phyloP scores from a whole-genome alignment of 2,113 vertebrate genomes.

The Trematomus loennbergii region DNA sequence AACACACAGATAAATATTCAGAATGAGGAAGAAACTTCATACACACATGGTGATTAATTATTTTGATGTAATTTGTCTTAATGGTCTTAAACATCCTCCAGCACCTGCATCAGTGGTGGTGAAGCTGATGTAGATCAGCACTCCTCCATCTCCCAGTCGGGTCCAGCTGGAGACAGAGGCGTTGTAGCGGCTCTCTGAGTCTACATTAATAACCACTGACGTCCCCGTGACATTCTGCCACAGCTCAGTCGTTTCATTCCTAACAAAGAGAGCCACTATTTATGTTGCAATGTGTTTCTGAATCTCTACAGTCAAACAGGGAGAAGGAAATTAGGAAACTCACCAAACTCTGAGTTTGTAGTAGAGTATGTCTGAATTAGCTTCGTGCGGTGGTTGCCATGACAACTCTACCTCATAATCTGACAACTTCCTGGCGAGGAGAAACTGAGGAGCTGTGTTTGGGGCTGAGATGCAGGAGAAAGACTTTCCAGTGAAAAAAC shows the following conservation, averaged over 20 bases:
- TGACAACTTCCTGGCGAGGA: slow-evolving; percentile 90
- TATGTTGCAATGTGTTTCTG: not conserved
- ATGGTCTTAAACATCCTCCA: not conserved
- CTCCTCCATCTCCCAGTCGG: slow-evolving; percentile 90
- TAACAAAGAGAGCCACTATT: slow-evolving; percentile 43
- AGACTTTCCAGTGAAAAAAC: slow-evolving; percentile 62
- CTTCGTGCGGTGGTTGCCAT: slow-evolving; percentile 91
- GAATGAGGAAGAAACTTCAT: not conserved
- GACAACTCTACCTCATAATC: slow-evolving; percentile 93
- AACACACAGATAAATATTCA: not conserved
- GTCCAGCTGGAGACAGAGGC: slow-evolving; percentile 93
- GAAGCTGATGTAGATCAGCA: slow-evolving; percentile 87
- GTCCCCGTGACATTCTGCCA: slow-evolving; percentile 86
- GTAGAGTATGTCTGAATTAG: slow-evolving; percentile 96
- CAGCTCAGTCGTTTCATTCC: slow-evolving; percentile 85
- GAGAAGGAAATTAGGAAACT: slow-evolving; percentile 69
- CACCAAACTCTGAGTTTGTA: slow-evolving; percentile 95
- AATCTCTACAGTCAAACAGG: slow-evolving; percentile 21
- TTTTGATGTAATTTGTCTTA: slow-evolving; percentile 10
- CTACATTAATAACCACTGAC: slow-evolving; percentile 87
- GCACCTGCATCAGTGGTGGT: slow-evolving; percentile 90
- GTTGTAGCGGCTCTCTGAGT: slow-evolving; percentile 87
- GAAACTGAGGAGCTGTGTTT: slow-evolving; percentile 90
- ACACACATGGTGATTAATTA: not conserved
- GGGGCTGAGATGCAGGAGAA: slow-evolving; percentile 88